Base-by-base conservation (phyloP, 2,797 vertebrate species). In the Cottoperca gobio region DNA sequence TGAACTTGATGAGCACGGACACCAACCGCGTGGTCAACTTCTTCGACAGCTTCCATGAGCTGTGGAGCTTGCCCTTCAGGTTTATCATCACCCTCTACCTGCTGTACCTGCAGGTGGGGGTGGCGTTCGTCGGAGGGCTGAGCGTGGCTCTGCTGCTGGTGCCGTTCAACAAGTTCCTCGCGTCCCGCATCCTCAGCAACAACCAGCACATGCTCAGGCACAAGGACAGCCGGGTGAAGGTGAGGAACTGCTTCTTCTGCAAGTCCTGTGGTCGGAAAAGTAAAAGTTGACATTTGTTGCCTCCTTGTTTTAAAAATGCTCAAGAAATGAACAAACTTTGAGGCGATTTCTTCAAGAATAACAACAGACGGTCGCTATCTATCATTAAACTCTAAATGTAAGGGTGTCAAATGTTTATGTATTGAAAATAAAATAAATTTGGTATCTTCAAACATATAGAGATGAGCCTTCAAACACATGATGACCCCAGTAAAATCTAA, bases 1-100 rank as follows among this genome's bases (percentile, higher is more conserved):
- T 99, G 70, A 99, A 99, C 93, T 91, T 97, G 14, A 97, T 99
- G 95, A 98, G 97, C 91, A 97, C 96, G 0, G 98, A 99, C 86
- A 92, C 96, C 0, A 91, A 95, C 82, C 94, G 97, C 3, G 78
- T 99, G 67, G 90, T 96, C 61, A 97, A 97, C 94, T 99, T 99
- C 91, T 97, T 95, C 65, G 86, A 79, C 81, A 97, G 96, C 67
- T 98, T 99, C 90, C 98, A 99, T 0, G 97, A 98, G 67, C 82
- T 97, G 54, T 99, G 98, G 98, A 97, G 97, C 85, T 88, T 99
- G 46, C 97, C 98, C 4, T 91, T 99, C 81, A 92, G 87, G 77
- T 95, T 99, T 45, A 79, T 87, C 16, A 70, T 98, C 85, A 95
- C 96, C 10, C 96, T 99, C 46, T 98, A 97, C 93, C 88, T 99